Evolutionary conservation across 2,797 vertebrate genomes (phyloP), one percentile per base, ranked within the genome.

Genomic region (Enteromius unitaeniatus): DNA sequence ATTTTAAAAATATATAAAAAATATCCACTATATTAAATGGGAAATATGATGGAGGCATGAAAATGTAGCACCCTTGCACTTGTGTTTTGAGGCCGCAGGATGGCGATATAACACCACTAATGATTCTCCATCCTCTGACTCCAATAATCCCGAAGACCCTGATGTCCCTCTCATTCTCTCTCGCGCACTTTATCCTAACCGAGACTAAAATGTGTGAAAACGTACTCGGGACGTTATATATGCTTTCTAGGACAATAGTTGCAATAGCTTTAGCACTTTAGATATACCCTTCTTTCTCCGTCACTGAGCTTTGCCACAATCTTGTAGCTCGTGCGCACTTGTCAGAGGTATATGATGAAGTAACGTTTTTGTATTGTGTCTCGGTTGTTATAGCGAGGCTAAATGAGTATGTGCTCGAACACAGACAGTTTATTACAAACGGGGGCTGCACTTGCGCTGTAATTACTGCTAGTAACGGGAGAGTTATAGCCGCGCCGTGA

Each of bases 91-190:
- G 6, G 53, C 91, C 95, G 91, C 93, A 81, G 78, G 95, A 91
- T 93, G 94, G 93, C 94, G 92, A 91, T 94, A 86, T 42, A 92
- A 91, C 87, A 93, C 91, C 92, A 86, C 88, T 72, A 64, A 93
- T 93, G 85, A 87, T 19, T 60, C 21, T 0, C 13, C 11, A 53
- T 84, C 31, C 1, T 53, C 28, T 31, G 42, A 45, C 9, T 51
- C 13, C 1, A 49, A 14, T 51, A 21, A 47, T 8, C 47, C n/a
- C 13, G 21, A 2, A 28, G 49, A 31, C 26, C 26, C 9, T 34
- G 17, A 76, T 15, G 17, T 8, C 34, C 34, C 34, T 37, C 55
- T 14, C 45, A 11, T 45, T 45, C 45, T 11, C 45, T 14, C 45
- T 45, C 47, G 1, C 45, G 45, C 13, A 13, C 45, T n/a, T n/a